These are phyloP conservation scores for Apistogramma diplotaenia DNA, from an alignment of 2,113 vertebrate genomes.

Conservation along the genomic window DNA sequence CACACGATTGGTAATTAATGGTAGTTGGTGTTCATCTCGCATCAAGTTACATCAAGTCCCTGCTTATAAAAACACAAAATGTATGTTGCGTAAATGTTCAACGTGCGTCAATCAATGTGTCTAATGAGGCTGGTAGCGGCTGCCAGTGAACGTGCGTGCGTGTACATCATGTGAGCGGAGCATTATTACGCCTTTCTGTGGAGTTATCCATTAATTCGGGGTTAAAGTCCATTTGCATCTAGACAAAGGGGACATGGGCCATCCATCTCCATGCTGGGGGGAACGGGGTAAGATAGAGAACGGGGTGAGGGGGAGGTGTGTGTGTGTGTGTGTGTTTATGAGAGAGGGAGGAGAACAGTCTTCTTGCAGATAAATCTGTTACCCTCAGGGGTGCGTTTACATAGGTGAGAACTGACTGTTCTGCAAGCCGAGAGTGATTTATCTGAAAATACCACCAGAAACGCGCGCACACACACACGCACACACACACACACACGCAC, in stretches of 20 bases:
- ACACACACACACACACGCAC: background rate
- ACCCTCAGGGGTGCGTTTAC: conserved; percentile 80
- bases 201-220: conserved; percentile 79
- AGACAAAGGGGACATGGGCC: conserved; percentile 77
- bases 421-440: conserved; percentile 74
- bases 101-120: conserved; percentile 4
- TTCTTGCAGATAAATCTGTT: conserved; percentile 79
- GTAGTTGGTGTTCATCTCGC: background rate
- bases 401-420: conserved; percentile 80
- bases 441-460: conserved; percentile 72
- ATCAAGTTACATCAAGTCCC: background rate
- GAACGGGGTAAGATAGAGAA: conserved; percentile 47
- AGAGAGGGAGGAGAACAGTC: conserved; percentile 64
- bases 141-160: conserved; percentile 1
- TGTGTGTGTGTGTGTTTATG: background rate
- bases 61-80: conserved; percentile 1
- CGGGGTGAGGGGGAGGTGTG: background rate
- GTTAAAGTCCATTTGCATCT: conserved; percentile 82
- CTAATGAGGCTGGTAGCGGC: background rate
- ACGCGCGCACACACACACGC: conserved; percentile 5
- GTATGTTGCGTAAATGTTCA: background rate
- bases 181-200: conserved; percentile 74
- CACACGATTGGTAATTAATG: background rate
- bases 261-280: conserved; percentile 75
- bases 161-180: conserved; percentile 59